These are phyloP conservation scores for Leptinotarsa texana DNA, from an alignment of 1,140 invertebrate genomes.

Conservation along the genomic window DNA sequence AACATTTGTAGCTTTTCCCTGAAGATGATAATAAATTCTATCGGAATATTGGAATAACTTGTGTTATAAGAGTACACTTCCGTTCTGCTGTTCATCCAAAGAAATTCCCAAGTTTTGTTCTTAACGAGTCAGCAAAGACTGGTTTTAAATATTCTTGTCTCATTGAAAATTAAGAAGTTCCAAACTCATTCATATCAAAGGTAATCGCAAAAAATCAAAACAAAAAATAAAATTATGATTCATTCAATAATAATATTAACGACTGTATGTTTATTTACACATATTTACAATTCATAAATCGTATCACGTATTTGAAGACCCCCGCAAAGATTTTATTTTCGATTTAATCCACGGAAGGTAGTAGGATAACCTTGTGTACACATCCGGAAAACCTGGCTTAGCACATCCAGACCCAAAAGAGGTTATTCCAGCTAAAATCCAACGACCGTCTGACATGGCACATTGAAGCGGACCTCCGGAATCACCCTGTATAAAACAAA, in stretches of 20 bases:
- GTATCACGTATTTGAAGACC: background rate
- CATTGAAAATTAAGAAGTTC: too few relatives aligned
- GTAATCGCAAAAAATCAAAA: background rate
- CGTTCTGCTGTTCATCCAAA: too few relatives aligned
- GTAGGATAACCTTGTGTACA: slow-evolving; percentile 81
- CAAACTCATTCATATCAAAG: too few relatives aligned
- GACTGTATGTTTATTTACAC: background rate
- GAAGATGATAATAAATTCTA: too few relatives aligned
- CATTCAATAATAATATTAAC: background rate
- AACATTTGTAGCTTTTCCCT: too few relatives aligned
- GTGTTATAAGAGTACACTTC: too few relatives aligned
- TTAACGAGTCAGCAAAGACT: too few relatives aligned
- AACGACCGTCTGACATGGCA: slow-evolving; percentile 71
- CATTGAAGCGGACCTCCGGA: slow-evolving; percentile 86
- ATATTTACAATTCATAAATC: background rate
- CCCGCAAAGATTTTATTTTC: slow-evolving; percentile 42
- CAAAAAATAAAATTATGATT: background rate
- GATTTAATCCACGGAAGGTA: slow-evolving; percentile 83
- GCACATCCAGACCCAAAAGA: slow-evolving; percentile 91
- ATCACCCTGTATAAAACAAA: slow-evolving; percentile 68
- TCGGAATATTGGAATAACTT: too few relatives aligned
- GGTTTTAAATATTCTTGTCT: too few relatives aligned
- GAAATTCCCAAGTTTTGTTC: too few relatives aligned
- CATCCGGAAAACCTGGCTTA: slow-evolving; percentile 79
- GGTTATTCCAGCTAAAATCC: slow-evolving; percentile 86